Percentiles rank a stretch among this genome's conserved stretches.
These are phyloP conservation scores for Oxystoma pomonae DNA, from an alignment of 2,888 invertebrate species.

Conservation along the genomic window DNA sequence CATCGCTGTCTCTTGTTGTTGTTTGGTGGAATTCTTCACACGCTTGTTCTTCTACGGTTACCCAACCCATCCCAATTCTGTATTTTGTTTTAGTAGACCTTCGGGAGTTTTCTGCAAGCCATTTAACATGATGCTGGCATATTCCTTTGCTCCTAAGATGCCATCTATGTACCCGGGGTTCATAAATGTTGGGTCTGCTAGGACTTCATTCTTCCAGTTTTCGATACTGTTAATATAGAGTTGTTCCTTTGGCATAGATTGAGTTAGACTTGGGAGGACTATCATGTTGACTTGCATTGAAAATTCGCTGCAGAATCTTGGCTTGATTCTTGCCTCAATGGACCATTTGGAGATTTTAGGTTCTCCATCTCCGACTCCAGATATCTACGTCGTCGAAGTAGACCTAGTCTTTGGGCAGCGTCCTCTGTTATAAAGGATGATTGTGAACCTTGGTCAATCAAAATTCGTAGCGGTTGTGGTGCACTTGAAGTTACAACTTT, in stretches of 20 bases:
- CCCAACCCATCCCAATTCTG: slow-evolving; percentile 2
- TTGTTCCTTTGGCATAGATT: background rate
- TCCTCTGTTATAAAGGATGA: slow-evolving; percentile 2
- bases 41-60: slow-evolving; percentile 10
- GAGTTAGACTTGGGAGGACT: slow-evolving; percentile 1
- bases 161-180: background rate
- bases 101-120: background rate
- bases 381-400: background rate
- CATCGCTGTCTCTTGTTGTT: slow-evolving; percentile 10
- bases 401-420: slow-evolving; percentile 1
- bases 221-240: background rate
- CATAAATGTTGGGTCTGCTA: slow-evolving; percentile 1
- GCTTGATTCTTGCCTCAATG: background rate
- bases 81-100: slow-evolving; percentile 1
- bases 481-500: background rate
- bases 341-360: background rate
- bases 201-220: background rate
- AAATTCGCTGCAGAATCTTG: background rate
- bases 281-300: background rate
- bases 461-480: background rate
- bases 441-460: slow-evolving; percentile 7
- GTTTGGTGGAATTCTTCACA: slow-evolving; percentile 16
- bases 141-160: slow-evolving; percentile 2
- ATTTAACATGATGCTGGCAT: background rate
- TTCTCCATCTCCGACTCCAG: slow-evolving; percentile 4